Evolutionary conservation across 2,888 invertebrate genomes (phyloP), one percentile per base, ranked within the genome.

Genomic region (Aspidiotus rigidus): DNA sequence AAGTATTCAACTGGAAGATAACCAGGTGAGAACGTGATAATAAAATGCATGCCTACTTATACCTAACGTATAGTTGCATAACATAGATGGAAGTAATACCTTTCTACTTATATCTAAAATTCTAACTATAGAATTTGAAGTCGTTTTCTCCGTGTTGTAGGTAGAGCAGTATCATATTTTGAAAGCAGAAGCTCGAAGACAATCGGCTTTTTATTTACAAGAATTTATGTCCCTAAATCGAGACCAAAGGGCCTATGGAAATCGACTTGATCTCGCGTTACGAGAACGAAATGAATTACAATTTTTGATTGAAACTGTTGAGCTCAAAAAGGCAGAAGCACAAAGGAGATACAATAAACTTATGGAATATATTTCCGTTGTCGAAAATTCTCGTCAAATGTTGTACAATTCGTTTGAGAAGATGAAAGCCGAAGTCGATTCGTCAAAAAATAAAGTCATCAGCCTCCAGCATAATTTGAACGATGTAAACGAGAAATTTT

Each of bases 201-300:
- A 89, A 73, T 95, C 97, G 0, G 94, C 96, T 39, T 84, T 91
- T 73, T 91, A 94, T 79, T 86, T 95, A 74, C 93, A 96, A 77
- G 90, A 97, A 79, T 81, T 99, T 75, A 97, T 97, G 81, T 92
- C 94, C 0, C 90, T 98, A 16, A 94, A 93, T 81, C 85, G 98
- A 40, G 96, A 97, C 76, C 97, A 98, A 81, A 98, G 99, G 79
- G 87, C 95, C 0, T 96, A 97, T 79, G 96, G 97, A 79, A 97
- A 97, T 80, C 82, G 89, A 13, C 83, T 96, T 49, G 96, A 98
- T 78, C 95, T 95, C 77, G 95, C 96, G 78, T 83, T 86, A 69
- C 83, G 96, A 61, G 87, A 90, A 74, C 88, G 91, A 77, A 89
- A 88, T 2, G 94, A 97, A 73, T 83, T 94, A 11, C 90, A 94